A percentile compares a stretch with the other conserved stretches of the same genome.
Evolutionary conservation across 2,113 vertebrate species (phyloP).

Genomic region (Uria lomvia): DNA sequence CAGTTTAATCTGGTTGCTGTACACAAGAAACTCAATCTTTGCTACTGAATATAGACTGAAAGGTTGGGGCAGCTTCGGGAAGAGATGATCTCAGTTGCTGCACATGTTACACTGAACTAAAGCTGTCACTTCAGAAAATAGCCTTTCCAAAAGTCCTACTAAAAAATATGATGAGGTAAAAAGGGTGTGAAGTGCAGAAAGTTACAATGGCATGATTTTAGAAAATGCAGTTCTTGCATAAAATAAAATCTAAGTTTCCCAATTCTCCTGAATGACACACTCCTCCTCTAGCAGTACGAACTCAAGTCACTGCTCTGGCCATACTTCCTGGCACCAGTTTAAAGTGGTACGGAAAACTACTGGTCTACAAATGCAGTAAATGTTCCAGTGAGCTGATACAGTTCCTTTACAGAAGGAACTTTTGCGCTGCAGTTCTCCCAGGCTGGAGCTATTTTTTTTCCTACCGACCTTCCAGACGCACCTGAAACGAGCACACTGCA

Average conservation of each 20-base stretch:
- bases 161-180: background rate
- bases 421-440: background rate
- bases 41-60: slow-evolving; percentile 51
- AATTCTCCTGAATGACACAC: background rate
- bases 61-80: background rate
- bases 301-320: background rate
- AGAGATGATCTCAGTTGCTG: slow-evolving; percentile 25
- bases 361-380: background rate
- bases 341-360: background rate
- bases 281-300: background rate
- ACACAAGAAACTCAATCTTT: slow-evolving; percentile 31
- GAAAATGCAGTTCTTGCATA: background rate
- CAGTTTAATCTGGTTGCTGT: background rate
- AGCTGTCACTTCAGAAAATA: background rate
- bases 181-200: background rate
- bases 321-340: background rate
- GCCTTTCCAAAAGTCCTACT: background rate
- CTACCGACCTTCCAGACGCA: background rate
- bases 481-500: background rate
- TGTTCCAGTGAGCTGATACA: background rate
- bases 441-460: background rate
- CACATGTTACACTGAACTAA: background rate
- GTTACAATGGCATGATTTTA: background rate
- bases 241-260: background rate
- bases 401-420: background rate